Base-by-base conservation (phyloP, 2,797 vertebrate genomes). In the Pantherophis alleghaniensis region DNA sequence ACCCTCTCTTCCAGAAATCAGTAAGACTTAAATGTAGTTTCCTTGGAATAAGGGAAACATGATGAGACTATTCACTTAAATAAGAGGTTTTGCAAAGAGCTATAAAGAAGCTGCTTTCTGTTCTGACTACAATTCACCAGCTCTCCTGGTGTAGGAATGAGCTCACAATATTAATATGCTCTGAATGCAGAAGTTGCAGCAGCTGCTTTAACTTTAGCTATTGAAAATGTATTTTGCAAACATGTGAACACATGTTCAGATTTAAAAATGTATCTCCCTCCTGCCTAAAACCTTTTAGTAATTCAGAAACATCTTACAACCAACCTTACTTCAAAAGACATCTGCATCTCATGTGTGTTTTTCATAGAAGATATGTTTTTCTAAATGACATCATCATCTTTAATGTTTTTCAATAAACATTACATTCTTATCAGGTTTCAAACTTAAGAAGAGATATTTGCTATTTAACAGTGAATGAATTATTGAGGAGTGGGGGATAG, bases 161-260 rank as follows among this genome's bases (percentile, higher is more conserved):
- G 22, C 47, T 90, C 53, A 7, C 20, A 10, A 9, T 22, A 93
- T 63, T 42, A 42, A 51, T 22, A 59, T 92, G 66, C 69, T 24
- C 60, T 32, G 12, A 90, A 13, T 61, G 88, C 26, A 87, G n/a
- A 91, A 89, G 22, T 53, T 10, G 3, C 37, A 51, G 14, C 20
- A 47, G 9, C 83, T 86, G n/a, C 56, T 83, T 92, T 88, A 88
- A 90, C 63, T 93, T 90, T 57, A 66, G 91, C 66, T 69, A 86
- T 57, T 74, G 37, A 47, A 47, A 57, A 79, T 59, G 63, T 88
- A 74, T 90, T 87, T 53, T 83, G 66, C 5, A n/a, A 59, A 92
- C 9, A 7, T 60, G n/a, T 47, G 42, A 86, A 55, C 37, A 63
- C n/a, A 26, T 88, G 90, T 66, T 66, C 56, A 47, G 55, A 56